Percentiles rank a stretch among this genome's conserved stretches.
Conservation (phyloP, 2,797 vertebrate genomes). For the Sternarchorhynchus goeldii region DNA sequence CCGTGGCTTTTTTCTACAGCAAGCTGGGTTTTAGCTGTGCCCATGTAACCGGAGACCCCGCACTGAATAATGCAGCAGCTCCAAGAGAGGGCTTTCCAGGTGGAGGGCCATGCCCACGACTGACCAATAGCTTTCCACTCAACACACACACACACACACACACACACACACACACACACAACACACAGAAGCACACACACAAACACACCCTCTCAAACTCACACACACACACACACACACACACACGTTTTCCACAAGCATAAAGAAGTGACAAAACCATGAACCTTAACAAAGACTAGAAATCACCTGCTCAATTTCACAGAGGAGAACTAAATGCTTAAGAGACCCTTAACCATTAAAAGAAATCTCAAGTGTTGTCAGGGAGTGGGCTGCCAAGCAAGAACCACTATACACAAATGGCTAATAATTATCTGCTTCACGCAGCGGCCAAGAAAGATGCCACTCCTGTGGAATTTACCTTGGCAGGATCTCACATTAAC, state of each 20-base stretch:
- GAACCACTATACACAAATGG: neutral
- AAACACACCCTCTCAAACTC: constrained; percentile 32
- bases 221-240: constrained; percentile 10
- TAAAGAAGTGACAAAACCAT: neutral
- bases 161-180: constrained; percentile 18
- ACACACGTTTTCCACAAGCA: neutral
- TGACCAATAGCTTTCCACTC: constrained; percentile 21
- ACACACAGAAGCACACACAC: constrained; percentile 13
- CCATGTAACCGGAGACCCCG: constrained; percentile 71
- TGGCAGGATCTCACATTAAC: too few relatives aligned
- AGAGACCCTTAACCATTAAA: neutral
- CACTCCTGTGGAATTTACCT: too few relatives aligned
- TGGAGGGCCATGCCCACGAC: constrained; percentile 38
- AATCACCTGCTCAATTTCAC: neutral
- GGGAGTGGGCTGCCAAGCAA: neutral
- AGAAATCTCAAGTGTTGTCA: neutral
- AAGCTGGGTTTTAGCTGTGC: constrained; percentile 63
- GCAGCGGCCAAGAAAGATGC: neutral
- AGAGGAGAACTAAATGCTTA: neutral
- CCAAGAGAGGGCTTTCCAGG: constrained; percentile 54
- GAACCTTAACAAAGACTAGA: neutral
- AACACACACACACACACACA: constrained; percentile 30
- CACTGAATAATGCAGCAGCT: constrained; percentile 74
- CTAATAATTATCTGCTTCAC: neutral
- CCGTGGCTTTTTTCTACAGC: constrained; percentile 66